These are phyloP conservation scores for Phallusia fumigata DNA, from an alignment of 23 tunicate species.

Conservation along the genomic window DNA sequence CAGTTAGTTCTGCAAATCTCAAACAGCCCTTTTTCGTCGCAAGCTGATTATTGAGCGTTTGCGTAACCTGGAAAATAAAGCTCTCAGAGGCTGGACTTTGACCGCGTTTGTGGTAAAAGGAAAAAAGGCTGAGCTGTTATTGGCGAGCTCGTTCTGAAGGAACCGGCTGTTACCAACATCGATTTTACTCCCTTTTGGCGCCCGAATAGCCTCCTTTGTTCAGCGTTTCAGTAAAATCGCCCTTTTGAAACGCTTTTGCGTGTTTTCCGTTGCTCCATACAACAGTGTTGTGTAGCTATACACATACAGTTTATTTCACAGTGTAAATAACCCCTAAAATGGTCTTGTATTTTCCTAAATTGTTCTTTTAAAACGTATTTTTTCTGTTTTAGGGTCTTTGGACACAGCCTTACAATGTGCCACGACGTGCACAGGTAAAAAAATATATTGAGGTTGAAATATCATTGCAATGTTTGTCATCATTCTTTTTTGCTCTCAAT, in stretches of 20 bases:
- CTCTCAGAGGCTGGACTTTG: constrained; percentile 2
- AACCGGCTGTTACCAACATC: not conserved
- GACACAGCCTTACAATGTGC: constrained; percentile 53
- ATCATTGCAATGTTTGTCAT: too few species aligned
- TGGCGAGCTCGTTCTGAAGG: not conserved
- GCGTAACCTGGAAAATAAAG: constrained; percentile 2
- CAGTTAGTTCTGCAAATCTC: not conserved
- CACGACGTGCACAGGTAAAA: constrained; percentile 48
- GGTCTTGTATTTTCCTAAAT: too few species aligned
- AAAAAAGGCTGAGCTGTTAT: constrained; percentile 12
- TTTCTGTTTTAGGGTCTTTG: constrained; percentile 39
- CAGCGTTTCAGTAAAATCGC: not conserved
- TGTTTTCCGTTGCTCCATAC: not conserved
- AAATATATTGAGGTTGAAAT: too few species aligned
- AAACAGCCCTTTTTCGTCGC: not conserved
- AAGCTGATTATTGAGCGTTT: not conserved
- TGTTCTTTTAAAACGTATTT: not conserved
- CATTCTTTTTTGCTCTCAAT: too few species aligned
- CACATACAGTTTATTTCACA: too few species aligned
- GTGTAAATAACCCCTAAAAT: too few species aligned
- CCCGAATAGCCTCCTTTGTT: not conserved
- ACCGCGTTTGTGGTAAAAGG: constrained; percentile 4
- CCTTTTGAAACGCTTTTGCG: not conserved
- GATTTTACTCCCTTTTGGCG: not conserved
- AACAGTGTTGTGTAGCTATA: too few species aligned